Conservation (phyloP, 2,113 vertebrate species). For the Haemorhous mexicanus region DNA sequence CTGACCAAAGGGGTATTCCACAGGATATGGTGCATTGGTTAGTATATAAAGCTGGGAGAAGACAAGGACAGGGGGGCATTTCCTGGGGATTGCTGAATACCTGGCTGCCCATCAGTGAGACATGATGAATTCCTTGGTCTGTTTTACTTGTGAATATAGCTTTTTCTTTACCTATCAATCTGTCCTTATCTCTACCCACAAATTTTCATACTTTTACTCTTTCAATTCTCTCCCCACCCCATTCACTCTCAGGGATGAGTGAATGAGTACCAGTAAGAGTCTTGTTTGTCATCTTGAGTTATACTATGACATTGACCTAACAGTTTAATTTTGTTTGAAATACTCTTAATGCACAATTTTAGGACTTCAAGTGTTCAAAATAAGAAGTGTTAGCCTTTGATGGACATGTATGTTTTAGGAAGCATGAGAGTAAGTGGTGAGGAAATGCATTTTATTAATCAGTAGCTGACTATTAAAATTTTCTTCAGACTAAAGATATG, state of each 20-base stretch:
- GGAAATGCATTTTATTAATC: background rate
- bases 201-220: background rate
- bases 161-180: background rate
- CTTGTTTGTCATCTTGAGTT: background rate
- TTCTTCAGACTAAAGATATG: background rate
- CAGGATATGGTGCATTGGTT: fast-evolving
- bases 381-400: background rate
- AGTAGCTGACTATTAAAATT: background rate
- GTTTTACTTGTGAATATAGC: background rate
- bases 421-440: background rate
- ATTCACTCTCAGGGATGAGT: background rate
- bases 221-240: background rate
- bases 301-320: background rate
- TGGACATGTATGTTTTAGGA: background rate
- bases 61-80: fast-evolving
- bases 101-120: background rate
- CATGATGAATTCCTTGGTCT: background rate
- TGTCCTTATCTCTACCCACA: background rate
- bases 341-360: background rate
- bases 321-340: background rate
- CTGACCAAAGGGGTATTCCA: background rate
- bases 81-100: background rate
- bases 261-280: background rate
- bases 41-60: background rate
- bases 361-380: background rate